phyloP scores from a whole-genome alignment of 2,888 invertebrate genomes.

The Tachina fera region DNA sequence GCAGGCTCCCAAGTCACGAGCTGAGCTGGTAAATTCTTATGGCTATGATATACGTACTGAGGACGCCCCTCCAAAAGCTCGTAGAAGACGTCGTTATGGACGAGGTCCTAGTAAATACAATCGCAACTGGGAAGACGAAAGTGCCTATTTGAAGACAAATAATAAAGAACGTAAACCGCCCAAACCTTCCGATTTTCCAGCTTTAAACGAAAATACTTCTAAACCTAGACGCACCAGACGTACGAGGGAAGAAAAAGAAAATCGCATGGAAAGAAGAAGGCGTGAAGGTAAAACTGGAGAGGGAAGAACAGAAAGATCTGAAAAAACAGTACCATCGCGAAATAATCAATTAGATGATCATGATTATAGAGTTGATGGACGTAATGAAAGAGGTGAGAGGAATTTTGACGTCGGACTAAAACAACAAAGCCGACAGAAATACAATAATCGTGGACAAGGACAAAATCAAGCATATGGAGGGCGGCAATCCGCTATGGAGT shows the following conservation, averaged over 20 bases:
- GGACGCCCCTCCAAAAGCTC: conserved; percentile 94
- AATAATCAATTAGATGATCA: conserved; percentile 57
- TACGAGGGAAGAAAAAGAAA: conserved; percentile 80
- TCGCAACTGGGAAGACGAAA: conserved; percentile 96
- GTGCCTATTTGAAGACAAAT: conserved; percentile 89
- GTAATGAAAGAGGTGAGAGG: conserved; percentile 51
- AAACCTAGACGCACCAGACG: conserved; percentile 74
- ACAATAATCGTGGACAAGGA: conserved; percentile 57
- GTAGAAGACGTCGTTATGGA: conserved; percentile 93
- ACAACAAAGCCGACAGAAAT: conserved; percentile 58
- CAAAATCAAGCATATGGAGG: conserved; percentile 66
- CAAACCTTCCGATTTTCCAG: conserved; percentile 85
- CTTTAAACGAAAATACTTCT: conserved; percentile 81
- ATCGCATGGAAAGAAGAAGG: conserved; percentile 77
- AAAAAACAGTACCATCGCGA: conserved; percentile 42
- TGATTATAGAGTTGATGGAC: conserved; percentile 42
- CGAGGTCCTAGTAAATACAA: conserved; percentile 96
- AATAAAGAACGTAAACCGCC: conserved; percentile 81
- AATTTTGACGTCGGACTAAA: conserved; percentile 71
- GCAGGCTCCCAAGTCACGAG: conserved; percentile 85
- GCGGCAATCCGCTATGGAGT: conserved; percentile 80
- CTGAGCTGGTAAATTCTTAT: conserved; percentile 76
- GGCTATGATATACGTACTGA: conserved; percentile 96
- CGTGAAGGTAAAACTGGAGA: conserved; percentile 52
- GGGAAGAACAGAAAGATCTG: conserved; percentile 34